Conservation (phyloP, 2,797 vertebrate genomes). For the Ataeniobius toweri region DNA sequence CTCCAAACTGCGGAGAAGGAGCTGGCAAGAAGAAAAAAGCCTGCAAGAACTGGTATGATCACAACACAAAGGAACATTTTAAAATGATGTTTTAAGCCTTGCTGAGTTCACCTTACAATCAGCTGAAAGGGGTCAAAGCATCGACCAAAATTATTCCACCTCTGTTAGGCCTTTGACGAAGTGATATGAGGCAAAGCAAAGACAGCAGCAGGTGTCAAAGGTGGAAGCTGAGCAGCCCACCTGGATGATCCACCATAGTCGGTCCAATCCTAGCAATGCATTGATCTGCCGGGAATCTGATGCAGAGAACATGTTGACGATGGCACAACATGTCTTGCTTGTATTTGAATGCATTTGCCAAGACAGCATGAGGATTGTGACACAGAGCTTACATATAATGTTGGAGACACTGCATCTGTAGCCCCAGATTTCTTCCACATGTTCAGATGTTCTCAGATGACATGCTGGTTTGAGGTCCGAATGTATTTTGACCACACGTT, state of each 20-base stretch:
- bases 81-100: neutral
- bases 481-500: neutral
- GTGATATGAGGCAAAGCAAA: too few species aligned
- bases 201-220: too few species aligned
- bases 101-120: neutral
- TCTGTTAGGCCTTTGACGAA: too few species aligned
- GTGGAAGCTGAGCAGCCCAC: too few species aligned
- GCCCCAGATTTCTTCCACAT: too few species aligned
- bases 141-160: too few species aligned
- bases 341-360: neutral
- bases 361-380: too few species aligned
- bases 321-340: neutral
- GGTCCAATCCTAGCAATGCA: neutral
- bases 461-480: neutral
- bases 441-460: neutral
- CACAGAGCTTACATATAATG: neutral
- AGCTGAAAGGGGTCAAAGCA: neutral
- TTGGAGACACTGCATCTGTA: too few species aligned
- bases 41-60: slow-evolving; percentile 94
- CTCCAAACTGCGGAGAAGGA: slow-evolving; percentile 83
- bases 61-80: too few species aligned
- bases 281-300: neutral
- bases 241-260: too few species aligned
- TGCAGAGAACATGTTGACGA: too few species aligned
- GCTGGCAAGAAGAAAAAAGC: slow-evolving; percentile 88